These are phyloP conservation scores for Calliopum simillimum DNA, from an alignment of 2,888 invertebrate species.

Conservation along the genomic window DNA sequence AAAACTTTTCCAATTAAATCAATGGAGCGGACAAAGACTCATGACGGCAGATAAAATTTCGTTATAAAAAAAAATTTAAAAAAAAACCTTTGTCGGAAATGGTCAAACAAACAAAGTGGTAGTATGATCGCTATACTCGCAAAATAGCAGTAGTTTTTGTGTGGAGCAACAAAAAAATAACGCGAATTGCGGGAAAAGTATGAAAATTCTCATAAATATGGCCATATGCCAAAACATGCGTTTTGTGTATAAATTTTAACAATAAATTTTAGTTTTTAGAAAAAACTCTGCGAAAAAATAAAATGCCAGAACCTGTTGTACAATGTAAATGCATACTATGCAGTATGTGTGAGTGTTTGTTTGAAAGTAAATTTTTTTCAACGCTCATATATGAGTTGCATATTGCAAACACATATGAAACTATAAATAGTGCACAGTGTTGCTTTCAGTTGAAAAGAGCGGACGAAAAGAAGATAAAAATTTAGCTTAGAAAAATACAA, in stretches of 20 bases:
- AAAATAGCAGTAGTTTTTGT: too few relatives aligned
- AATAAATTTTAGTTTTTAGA: constrained; percentile 50
- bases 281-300: not conserved
- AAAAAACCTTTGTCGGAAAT: constrained; percentile 21
- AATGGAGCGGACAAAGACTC: constrained; percentile 56
- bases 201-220: constrained; percentile 46
- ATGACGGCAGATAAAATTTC: constrained; percentile 36
- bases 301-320: constrained; percentile 24
- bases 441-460: too few relatives aligned
- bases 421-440: too few relatives aligned
- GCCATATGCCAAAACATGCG: constrained; percentile 59
- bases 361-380: too few relatives aligned
- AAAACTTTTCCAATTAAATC: constrained; percentile 60
- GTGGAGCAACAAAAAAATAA: constrained; percentile 1
- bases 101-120: constrained; percentile 28
- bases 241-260: constrained; percentile 52
- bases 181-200: constrained; percentile 5
- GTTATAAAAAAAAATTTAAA: not conserved
- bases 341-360: too few relatives aligned
- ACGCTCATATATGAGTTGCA: too few relatives aligned
- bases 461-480: too few relatives aligned
- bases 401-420: too few relatives aligned
- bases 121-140: too few relatives aligned
- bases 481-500: too few relatives aligned
- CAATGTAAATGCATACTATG: too few relatives aligned